Evolutionary conservation across 2,888 invertebrate species (phyloP), one percentile per base, ranked within the genome.

Genomic region (Ariolimax columbianus): DNA sequence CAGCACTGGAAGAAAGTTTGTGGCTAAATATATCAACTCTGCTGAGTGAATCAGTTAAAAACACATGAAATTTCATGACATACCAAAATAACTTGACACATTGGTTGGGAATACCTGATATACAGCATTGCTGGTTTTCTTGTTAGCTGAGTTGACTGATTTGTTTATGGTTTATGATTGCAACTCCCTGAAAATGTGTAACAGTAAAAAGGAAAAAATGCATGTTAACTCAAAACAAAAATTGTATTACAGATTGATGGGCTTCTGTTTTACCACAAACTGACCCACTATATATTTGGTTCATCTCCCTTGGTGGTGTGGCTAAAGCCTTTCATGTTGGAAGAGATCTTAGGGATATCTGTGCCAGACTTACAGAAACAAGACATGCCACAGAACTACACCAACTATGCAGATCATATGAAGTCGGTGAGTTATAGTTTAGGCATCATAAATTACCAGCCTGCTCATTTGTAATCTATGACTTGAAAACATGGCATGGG

Each of bases 241-340:
- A 89, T 0, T 55, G 87, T 82, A 68, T 87, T 90, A 59, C 89
- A 94, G 78, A 93, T 98, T 82, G 99, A 99, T 94, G 99, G 99
- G 0, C 93, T 98, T 63, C 94, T 99, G 82, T 99, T 99, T 94
- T 99, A 97, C 94, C 98, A 99, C 94, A 97, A 96, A 90, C 95
- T 96, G 87, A 96, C 96, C 0, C 96, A 96, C 89, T 99, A 99
- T 92, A 95, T 95, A 14, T 95, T 96, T 81, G 97, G 97, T 2
- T 94, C 95, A 78, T 97, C 98, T 0, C 98, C 99, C 0, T 94
- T 99, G 17, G 97, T 98, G 0, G 96, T 97, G 0, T 99, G 99
- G 99, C 95, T 99, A 1, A 97, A 96, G 92, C 96, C 97, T 0
- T 98, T 95, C 93, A 98, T 98, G 98, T 92, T 98, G 17, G 96